These are phyloP conservation scores for Phataginus tricuspis DNA, from an alignment of 2,797 vertebrate species.

Conservation along the genomic window DNA sequence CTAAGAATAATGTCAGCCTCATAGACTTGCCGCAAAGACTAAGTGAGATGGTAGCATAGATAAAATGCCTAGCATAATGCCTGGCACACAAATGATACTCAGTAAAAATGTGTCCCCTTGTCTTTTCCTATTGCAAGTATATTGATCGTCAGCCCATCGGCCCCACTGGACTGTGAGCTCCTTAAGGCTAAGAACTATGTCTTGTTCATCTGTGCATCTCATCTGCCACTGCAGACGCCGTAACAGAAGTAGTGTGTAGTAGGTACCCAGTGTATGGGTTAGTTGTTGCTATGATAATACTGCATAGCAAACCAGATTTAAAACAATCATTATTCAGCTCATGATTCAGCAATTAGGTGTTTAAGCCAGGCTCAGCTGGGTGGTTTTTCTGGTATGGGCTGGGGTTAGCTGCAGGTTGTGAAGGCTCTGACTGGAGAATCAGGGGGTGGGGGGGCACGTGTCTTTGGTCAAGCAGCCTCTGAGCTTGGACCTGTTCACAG, in stretches of 20 bases:
- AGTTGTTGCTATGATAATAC: background rate
- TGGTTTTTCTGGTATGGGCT: constrained; percentile 8
- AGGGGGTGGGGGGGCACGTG: background rate
- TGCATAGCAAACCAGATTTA: background rate
- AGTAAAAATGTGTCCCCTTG: background rate
- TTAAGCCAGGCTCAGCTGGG: constrained; percentile 26
- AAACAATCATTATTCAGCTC: background rate
- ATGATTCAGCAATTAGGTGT: background rate
- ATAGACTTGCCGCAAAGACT: background rate
- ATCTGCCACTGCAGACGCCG: background rate
- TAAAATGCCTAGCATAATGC: background rate
- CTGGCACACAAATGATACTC: background rate
- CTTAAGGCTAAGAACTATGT: background rate
- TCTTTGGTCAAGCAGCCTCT: background rate
- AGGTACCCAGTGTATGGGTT: background rate
- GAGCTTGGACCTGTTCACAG: background rate
- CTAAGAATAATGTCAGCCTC: background rate
- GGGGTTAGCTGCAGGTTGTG: background rate
- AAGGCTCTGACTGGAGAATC: background rate
- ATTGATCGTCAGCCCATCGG: background rate
- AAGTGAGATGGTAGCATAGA: background rate
- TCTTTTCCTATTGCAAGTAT: background rate
- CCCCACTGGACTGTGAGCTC: background rate
- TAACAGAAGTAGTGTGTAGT: background rate
- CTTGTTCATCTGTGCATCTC: background rate